Conservation (phyloP, 2,113 vertebrate species). For the Thamnophis sirtalis region DNA sequence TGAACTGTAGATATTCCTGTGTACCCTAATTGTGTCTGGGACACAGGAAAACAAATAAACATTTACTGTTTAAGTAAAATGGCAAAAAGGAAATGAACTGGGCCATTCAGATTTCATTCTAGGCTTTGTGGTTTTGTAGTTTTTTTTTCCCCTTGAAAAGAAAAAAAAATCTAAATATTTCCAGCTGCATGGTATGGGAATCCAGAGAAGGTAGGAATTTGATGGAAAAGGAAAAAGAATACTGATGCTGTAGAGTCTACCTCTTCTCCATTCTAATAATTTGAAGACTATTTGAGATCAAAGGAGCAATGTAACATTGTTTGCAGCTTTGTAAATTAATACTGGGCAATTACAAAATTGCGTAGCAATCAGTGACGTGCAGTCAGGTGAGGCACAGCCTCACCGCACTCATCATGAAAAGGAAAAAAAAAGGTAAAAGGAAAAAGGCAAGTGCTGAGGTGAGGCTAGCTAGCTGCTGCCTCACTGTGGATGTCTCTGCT, state of each 20-base stretch:
- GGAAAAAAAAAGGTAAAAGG: too few relatives aligned
- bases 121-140: background rate
- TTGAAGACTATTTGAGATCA: background rate
- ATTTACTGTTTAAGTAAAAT: background rate
- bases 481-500: too few relatives aligned
- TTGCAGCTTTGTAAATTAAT: background rate
- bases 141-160: background rate
- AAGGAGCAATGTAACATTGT: background rate
- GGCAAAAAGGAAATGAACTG: slow-evolving; percentile 2
- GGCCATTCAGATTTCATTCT: background rate
- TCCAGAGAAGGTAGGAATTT: background rate
- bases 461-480: too few relatives aligned
- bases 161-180: background rate
- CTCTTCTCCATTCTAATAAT: background rate
- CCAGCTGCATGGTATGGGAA: background rate
- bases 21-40: background rate
- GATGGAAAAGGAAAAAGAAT: background rate
- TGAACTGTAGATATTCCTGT: background rate
- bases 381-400: too few relatives aligned
- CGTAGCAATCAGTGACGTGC: background rate
- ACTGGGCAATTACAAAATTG: background rate
- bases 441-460: too few relatives aligned
- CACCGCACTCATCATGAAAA: too few relatives aligned
- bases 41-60: background rate
- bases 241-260: background rate